Evolutionary conservation across 2,888 invertebrate genomes (phyloP), one percentile per base, ranked within the genome.

Genomic region (Amphipoea lucens): DNA sequence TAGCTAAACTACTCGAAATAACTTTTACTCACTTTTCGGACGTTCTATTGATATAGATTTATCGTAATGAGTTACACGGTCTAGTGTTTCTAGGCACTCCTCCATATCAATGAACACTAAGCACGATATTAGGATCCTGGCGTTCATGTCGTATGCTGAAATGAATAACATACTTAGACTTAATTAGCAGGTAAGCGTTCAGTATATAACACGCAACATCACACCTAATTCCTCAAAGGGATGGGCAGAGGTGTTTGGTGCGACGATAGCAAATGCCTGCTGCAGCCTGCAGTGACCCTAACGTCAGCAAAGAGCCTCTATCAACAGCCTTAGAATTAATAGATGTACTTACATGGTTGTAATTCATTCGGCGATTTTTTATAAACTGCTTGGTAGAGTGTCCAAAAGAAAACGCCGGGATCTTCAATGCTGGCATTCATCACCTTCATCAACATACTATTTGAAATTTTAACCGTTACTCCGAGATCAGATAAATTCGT

Each of bases 341-440:
- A 68, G 60, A 74, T 69, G 36, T 75, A 84, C 29, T 29, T 29
- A 29, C 84, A 48, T 63, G 14, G 2, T 82, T 91, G 91, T 74
- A 94, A 87, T 84, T 93, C 91, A 85, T 91, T 95, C 0, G 97
- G 96, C 17, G 95, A 87, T 66, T 79, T 90, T 79, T 95, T 95
- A 88, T 95, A 96, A 79, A 94, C 81, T 14, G 91, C 90, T 29
- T 91, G 91, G 77, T 96, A 97, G 0, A 97, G 91, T 87, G 93
- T 93, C 96, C 96, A 96, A 78, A 97, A 93, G 88, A 97, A 97
- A n/a, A 96, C 89, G 2, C 96, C 96, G 2, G 96, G 93, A 67
- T 97, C 96, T 73, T 93, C 93, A 20, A 91, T 70, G 2, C 94
- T 93, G 4, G 91, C 89, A 0, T 73, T 81, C 95, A 97, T 95